A percentile compares a stretch with the other conserved stretches of the same genome.
phyloP scores from a whole-genome alignment of 1,140 invertebrate species.

The Aphelinus atriplicis region DNA sequence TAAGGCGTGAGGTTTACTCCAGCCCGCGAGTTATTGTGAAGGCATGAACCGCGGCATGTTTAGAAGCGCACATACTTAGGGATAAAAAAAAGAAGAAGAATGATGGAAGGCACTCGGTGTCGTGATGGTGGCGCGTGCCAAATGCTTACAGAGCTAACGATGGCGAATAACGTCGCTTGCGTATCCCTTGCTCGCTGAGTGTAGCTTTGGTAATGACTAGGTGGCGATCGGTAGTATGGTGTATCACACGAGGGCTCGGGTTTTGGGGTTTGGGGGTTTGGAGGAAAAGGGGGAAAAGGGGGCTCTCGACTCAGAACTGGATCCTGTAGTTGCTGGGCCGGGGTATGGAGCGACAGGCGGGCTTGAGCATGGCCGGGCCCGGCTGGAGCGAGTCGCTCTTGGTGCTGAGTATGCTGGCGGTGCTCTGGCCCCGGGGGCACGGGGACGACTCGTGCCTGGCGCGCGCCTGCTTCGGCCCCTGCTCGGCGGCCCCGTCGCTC shows the following conservation, averaged over 20 bases:
- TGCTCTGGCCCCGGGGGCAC: constrained; percentile 58
- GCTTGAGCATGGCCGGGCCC: constrained; percentile 63
- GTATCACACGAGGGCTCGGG: not conserved
- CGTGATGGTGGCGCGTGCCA: no score
- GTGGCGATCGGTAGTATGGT: constrained; percentile 37
- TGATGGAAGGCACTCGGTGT: constrained; percentile 14
- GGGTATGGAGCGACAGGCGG: constrained; percentile 65
- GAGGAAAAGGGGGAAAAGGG: no score
- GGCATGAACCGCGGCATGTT: no score
- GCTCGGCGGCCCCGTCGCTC: constrained; percentile 67
- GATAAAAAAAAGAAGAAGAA: no score
- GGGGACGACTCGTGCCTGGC: constrained; percentile 35
- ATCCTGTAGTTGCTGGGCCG: constrained; percentile 75
- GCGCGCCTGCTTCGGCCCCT: constrained; percentile 42
- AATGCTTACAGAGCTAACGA: no score
- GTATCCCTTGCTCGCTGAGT: no score
- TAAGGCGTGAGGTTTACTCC: constrained; percentile 29
- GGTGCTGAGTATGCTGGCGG: constrained; percentile 67
- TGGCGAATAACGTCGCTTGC: no score
- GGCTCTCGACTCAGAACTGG: constrained; percentile 67
- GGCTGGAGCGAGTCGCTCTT: constrained; percentile 70
- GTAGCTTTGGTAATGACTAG: constrained; percentile 64
- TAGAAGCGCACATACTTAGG: no score
- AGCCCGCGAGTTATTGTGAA: no score
- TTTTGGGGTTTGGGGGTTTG: no score